Evolutionary conservation across 2,888 invertebrate genomes (phyloP).

Genomic region (Caenorhabditis sulstoni): DNA sequence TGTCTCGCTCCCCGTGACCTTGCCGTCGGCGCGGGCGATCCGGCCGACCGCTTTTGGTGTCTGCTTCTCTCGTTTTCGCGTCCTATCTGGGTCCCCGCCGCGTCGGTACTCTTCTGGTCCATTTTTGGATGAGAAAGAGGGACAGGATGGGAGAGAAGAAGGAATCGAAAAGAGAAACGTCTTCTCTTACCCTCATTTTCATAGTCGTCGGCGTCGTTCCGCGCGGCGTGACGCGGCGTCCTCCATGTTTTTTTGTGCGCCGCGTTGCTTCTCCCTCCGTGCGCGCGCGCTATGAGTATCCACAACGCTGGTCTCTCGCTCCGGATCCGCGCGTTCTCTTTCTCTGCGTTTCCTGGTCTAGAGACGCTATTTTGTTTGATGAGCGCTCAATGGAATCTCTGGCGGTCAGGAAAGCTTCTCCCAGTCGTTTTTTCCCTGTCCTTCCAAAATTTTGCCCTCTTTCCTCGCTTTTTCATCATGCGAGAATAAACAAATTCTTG

Average conservation of each 20-base stretch:
- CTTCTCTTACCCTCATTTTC: not conserved
- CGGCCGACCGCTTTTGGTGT: not conserved
- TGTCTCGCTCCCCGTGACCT: conserved; percentile 25
- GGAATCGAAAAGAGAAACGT: not conserved
- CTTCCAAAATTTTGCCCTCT: not conserved
- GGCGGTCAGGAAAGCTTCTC: too few species aligned
- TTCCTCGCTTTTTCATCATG: not conserved
- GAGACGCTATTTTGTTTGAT: too few species aligned
- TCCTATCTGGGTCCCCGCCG: conserved; percentile 9
- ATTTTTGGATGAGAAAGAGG: conserved; percentile 25
- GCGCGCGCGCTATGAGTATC: not conserved
- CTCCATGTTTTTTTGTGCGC: not conserved
- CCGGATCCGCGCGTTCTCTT: too few species aligned
- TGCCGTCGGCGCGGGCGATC: conserved; percentile 15
- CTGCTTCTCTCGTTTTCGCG: conserved; percentile 28
- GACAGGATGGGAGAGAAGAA: not conserved
- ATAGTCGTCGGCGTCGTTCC: not conserved
- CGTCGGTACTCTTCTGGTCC: conserved; percentile 13
- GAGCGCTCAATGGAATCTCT: too few species aligned
- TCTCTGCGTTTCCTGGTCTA: too few species aligned
- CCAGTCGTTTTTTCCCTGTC: not conserved
- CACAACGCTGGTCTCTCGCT: too few species aligned
- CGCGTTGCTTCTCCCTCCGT: not conserved
- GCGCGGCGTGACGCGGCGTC: not conserved
- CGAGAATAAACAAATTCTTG: too few species aligned